Evolutionary conservation across 2,113 vertebrate genomes (phyloP), one percentile per base, ranked within the genome.

Genomic region (Leiothrix lutea): DNA sequence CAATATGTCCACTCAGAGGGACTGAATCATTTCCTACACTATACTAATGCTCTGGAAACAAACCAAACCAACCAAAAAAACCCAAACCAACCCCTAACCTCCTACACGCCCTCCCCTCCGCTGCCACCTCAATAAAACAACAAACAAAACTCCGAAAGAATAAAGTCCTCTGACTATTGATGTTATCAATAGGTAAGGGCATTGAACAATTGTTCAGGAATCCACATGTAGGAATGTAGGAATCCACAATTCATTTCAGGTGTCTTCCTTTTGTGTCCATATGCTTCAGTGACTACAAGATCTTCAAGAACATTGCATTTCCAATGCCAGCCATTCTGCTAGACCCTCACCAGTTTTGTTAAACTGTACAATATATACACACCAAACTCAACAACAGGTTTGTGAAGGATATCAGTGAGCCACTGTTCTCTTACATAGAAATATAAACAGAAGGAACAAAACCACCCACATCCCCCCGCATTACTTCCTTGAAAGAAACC

Each of bases 311-410:
- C n/a, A 26, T 35, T 56, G 8, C 17, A 45, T 66, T 72, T 8
- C 3, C 2, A 28, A 19, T 16, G 5, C 4, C 14, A 12, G 5
- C 4, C 14, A 12, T 44, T 72, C 2, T 1, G 11, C 19, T 67
- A 44, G 13, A 23, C 5, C 62, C 8, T 35, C 24, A 66, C 20
- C 9, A 31, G 13, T 62, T 79, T 53, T 81, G 8, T 42, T 90
- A 36, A 69, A 45, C 8, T 5, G 11, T 23, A 14, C 9, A 47
- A 35, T 47, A 51, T 25, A 24, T 38, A 45, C n/a, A 29, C 33
- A 60, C 14, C n/a, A 64, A 86, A 72, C 8, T 64, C 53, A 74
- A 8, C 8, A 62, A 50, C 7, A 62, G 26, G 3, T 38, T 45
- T 45, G 4, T 53, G 44, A 56, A 65, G 14, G 28, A 26, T 42